Percentiles rank a stretch among this genome's conserved stretches.
phyloP scores from a whole-genome alignment of 1,140 invertebrate genomes.

The Helicorthomorpha holstii region DNA sequence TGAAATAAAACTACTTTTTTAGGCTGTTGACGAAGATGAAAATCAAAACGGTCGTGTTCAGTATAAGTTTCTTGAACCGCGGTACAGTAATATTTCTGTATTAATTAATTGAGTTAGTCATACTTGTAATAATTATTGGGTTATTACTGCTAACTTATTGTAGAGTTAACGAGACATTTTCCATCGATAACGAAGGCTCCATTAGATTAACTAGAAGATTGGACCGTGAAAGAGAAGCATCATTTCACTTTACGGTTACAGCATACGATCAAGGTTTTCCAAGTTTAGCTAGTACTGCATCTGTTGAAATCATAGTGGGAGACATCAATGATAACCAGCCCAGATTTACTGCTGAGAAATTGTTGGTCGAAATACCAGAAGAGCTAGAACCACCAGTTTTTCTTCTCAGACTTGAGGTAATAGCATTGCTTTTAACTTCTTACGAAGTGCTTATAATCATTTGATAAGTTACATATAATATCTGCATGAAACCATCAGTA shows the following conservation, averaged over 20 bases:
- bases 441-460: background rate
- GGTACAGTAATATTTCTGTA: background rate
- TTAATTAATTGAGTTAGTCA: too few relatives aligned
- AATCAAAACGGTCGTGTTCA: conserved; percentile 58
- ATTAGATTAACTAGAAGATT: conserved; percentile 20
- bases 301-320: conserved; percentile 48
- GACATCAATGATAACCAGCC: conserved; percentile 31
- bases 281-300: conserved; percentile 17
- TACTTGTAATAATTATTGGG: conserved; percentile 1
- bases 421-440: background rate
- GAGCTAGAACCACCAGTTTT: conserved; percentile 17
- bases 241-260: conserved; percentile 27
- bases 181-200: conserved; percentile 25
- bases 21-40: conserved; percentile 58
- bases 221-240: conserved; percentile 18
- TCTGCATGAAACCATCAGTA: background rate
- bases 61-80: conserved; percentile 37
- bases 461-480: too few relatives aligned
- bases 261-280: conserved; percentile 29
- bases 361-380: conserved; percentile 17
- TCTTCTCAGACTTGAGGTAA: background rate
- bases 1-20: background rate
- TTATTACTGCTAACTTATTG: conserved; percentile 16
- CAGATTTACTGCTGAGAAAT: conserved; percentile 15
- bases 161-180: conserved; percentile 20